Percentiles rank a stretch among this genome's conserved stretches.
These are phyloP conservation scores for Brachionus asplanchnoidis DNA, from an alignment of 1,140 invertebrate species.

Conservation along the genomic window DNA sequence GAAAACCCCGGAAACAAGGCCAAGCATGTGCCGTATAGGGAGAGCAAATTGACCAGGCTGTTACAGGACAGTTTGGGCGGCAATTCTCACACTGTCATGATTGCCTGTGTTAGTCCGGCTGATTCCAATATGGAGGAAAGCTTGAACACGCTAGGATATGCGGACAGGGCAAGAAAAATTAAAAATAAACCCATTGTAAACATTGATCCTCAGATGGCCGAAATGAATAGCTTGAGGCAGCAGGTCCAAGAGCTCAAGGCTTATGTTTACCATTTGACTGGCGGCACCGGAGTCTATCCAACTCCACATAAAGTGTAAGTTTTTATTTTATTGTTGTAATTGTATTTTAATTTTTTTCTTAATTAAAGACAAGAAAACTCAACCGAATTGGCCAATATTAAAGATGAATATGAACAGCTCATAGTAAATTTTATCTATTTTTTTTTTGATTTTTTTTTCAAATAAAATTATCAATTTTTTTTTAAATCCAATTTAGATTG, in stretches of 20 bases:
- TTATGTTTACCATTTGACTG: conserved; percentile 44
- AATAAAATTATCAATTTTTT: not conserved
- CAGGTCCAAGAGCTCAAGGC: conserved; percentile 52
- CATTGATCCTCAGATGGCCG: conserved; percentile 67
- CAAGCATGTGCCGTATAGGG: conserved; percentile 62
- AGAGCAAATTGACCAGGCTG: conserved; percentile 57
- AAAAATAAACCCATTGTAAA: conserved; percentile 89
- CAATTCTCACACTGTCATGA: conserved; percentile 86
- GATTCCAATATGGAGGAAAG: conserved; percentile 85
- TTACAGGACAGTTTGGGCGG: conserved; percentile 75
- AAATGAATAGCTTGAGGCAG: conserved; percentile 52
- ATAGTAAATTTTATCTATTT: conserved; percentile 41
- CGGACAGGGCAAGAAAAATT: conserved; percentile 78
- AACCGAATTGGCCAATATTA: conserved; percentile 44
- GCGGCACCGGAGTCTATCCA: not conserved
- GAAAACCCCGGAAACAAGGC: not conserved
- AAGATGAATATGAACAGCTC: conserved; percentile 46
- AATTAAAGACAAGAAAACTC: conserved; percentile 15
- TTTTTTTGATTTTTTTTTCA: too few species aligned
- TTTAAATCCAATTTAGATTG: conserved; percentile 46
- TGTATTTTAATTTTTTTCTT: not conserved
- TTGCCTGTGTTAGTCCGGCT: conserved; percentile 84
- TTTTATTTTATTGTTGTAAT: conserved; percentile 42
- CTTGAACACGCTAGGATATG: conserved; percentile 78
- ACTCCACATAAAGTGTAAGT: not conserved